A percentile compares a stretch with the other conserved stretches of the same genome.
These are phyloP conservation scores for Knipowitschia caucasica DNA, from an alignment of 2,797 vertebrate species.

Conservation along the genomic window DNA sequence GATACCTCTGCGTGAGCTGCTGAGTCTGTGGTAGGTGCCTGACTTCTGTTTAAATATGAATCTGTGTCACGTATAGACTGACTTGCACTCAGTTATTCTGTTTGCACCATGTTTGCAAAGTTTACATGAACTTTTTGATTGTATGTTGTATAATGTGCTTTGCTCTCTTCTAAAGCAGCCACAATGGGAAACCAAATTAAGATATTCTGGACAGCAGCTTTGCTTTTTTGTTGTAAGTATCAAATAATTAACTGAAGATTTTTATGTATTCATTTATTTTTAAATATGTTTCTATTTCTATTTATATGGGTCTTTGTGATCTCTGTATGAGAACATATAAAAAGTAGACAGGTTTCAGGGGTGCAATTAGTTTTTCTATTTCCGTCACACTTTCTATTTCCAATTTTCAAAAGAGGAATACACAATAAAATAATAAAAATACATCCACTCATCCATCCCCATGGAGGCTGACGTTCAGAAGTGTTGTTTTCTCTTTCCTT, in stretches of 20 bases:
- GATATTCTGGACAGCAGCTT: slow-evolving; percentile 19
- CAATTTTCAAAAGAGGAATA: no score
- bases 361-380: no score
- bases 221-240: slow-evolving; percentile 52
- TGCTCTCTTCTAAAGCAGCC: slow-evolving; percentile 2
- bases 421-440: no score
- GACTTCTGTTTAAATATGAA: slow-evolving; percentile 10
- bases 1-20: slow-evolving; percentile 13
- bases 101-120: neutral
- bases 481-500: no score
- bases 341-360: no score
- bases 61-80: neutral
- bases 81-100: neutral
- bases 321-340: no score
- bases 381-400: no score
- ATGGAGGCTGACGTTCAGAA: no score
- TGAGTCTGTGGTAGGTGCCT: slow-evolving; percentile 30
- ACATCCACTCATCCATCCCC: no score
- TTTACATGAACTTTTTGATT: slow-evolving; percentile 5
- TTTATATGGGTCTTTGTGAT: no score
- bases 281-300: no score
- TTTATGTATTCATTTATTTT: no score
- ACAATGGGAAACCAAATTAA: slow-evolving; percentile 30
- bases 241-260: neutral
- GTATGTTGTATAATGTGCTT: slow-evolving; percentile 10